Conservation (phyloP, 53 echinoderm and acorn worm species). For the Holothuria leucospilota region DNA sequence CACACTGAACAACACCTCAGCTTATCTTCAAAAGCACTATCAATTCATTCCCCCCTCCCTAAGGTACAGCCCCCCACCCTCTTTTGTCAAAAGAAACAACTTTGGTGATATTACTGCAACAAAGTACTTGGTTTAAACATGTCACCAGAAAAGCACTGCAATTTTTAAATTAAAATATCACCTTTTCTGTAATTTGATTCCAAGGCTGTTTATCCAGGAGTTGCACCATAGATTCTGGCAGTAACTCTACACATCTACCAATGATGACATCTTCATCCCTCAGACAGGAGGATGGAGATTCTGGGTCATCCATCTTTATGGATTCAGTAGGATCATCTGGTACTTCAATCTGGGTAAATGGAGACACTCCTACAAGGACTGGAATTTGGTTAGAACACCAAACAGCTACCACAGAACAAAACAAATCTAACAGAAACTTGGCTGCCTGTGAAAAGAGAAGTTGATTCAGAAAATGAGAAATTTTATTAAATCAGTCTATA, state of each 20-base stretch:
- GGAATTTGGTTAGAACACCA: conserved; percentile 61
- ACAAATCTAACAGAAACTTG: conserved; percentile 65
- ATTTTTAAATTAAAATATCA: background rate
- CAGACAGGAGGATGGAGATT: background rate
- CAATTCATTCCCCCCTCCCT: no score
- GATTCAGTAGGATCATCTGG: background rate
- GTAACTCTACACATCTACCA: conserved; percentile 25
- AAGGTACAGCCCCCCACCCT: no score
- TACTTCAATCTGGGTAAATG: background rate
- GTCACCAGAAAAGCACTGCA: no score
- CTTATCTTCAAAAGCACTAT: no score
- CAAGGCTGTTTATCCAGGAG: conserved; percentile 69
- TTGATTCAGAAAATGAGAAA: no score
- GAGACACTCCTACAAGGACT: conserved; percentile 42
- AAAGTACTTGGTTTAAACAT: no score
- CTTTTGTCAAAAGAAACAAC: no score
- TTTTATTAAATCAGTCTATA: background rate
- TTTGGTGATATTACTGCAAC: no score
- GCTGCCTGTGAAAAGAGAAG: conserved; percentile 56
- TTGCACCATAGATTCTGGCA: conserved; percentile 51
- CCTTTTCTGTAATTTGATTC: conserved; percentile 80
- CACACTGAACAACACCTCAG: no score
- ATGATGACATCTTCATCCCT: conserved; percentile 46
- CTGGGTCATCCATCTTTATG: background rate
- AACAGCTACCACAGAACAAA: conserved; percentile 57